Conservation (phyloP, 2,113 vertebrate species). For the Nyctibius bracteatus region DNA sequence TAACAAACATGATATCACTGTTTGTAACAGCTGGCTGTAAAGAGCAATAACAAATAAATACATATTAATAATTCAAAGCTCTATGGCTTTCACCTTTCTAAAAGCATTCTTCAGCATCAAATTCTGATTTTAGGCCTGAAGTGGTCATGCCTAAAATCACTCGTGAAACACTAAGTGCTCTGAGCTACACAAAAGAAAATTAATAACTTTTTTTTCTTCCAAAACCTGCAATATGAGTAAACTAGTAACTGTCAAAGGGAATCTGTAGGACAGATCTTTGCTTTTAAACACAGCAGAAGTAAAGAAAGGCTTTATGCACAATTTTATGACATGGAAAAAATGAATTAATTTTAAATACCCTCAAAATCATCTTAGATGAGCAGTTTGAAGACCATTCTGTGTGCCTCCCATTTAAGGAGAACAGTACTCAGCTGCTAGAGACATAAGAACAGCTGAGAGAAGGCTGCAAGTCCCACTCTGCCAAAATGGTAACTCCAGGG, state of each 20-base stretch:
- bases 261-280: not conserved
- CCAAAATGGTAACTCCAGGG: not conserved
- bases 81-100: not conserved
- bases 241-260: not conserved
- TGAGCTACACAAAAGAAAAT: not conserved
- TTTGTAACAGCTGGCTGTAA: slow-evolving; percentile 90
- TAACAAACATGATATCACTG: slow-evolving; percentile 97
- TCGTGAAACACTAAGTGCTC: not conserved
- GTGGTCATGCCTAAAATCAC: no score
- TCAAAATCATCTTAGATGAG: not conserved
- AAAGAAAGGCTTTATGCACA: not conserved
- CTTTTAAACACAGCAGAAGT: not conserved
- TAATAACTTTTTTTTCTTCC: not conserved
- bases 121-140: not conserved
- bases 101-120: not conserved
- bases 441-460: not conserved
- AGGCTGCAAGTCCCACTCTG: not conserved
- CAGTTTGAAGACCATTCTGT: not conserved
- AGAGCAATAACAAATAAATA: not conserved
- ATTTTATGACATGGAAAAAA: not conserved
- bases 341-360: not conserved
- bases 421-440: not conserved
- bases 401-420: not conserved
- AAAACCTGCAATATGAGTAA: not conserved
- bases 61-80: not conserved